Conservation (phyloP, 2,888 invertebrate species). For the Blastobasis lacticolella region DNA sequence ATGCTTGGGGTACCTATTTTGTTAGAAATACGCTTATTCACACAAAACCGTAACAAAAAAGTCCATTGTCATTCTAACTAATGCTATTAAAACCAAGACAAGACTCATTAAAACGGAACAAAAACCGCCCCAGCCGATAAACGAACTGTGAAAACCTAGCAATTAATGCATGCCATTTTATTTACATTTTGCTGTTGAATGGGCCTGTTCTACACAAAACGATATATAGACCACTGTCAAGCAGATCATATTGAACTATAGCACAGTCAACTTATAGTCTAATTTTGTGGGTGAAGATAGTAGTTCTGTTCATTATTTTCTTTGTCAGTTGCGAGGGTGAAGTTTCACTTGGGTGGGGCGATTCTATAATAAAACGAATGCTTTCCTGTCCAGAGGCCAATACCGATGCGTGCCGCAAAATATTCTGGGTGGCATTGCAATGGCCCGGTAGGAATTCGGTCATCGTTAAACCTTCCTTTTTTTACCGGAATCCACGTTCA, state of each 20-base stretch:
- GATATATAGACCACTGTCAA: conserved; percentile 16
- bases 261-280: not conserved
- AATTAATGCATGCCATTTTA: conserved; percentile 57
- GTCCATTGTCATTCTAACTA: conserved; percentile 2
- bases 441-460: conserved; percentile 16
- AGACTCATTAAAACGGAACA: conserved; percentile 28
- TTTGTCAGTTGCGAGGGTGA: conserved; percentile 26
- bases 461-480: not conserved
- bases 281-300: conserved; percentile 14
- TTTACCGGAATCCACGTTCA: not conserved
- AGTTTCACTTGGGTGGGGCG: conserved; percentile 50
- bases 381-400: conserved; percentile 49
- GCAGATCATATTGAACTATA: not conserved
- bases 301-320: conserved; percentile 21
- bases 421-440: conserved; percentile 19
- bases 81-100: conserved; percentile 20
- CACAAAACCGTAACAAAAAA: not conserved
- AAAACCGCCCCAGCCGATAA: conserved; percentile 31
- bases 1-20: too few species aligned
- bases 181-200: conserved; percentile 47
- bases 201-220: conserved; percentile 13
- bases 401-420: conserved; percentile 34
- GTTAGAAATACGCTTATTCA: too few species aligned
- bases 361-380: conserved; percentile 57
- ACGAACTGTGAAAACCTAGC: conserved; percentile 56